Percentiles rank a stretch among this genome's conserved stretches.
These are phyloP conservation scores for Rotaria magnacalcarata DNA, from an alignment of 2,888 invertebrate species.

Conservation along the genomic window DNA sequence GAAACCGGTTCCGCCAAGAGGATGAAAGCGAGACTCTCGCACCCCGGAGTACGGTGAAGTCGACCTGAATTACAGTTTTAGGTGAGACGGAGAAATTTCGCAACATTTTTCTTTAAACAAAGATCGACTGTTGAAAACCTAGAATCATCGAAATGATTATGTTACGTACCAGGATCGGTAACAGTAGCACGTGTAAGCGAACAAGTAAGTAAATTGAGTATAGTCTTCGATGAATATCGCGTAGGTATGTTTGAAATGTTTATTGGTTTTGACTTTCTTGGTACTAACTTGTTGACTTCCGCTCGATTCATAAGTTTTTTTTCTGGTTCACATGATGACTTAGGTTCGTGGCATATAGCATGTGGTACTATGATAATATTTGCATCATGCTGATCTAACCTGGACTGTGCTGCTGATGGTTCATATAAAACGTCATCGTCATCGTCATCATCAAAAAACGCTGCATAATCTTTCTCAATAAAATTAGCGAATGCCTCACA, in stretches of 20 bases:
- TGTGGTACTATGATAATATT: background rate
- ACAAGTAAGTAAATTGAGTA: background rate
- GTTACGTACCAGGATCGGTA: background rate
- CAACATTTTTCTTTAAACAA: no score
- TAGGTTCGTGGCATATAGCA: background rate
- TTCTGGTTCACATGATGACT: rapidly evolving
- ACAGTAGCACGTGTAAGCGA: background rate
- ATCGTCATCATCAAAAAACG: background rate
- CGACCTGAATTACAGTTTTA: no score
- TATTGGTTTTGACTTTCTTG: background rate
- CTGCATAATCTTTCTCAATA: background rate
- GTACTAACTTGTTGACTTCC: background rate
- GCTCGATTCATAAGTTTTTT: background rate
- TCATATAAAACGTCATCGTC: background rate
- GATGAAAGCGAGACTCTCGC: no score
- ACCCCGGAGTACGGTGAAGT: no score
- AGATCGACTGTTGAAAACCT: no score
- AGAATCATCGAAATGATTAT: background rate
- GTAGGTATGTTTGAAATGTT: no score
- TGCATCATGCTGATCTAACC: background rate
- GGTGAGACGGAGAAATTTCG: no score
- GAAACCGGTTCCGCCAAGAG: no score
- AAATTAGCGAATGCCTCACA: background rate
- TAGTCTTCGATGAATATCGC: background rate
- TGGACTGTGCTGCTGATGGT: background rate